These are phyloP conservation scores for Diadophis punctatus DNA, from an alignment of 2,113 vertebrate genomes.

Conservation along the genomic window DNA sequence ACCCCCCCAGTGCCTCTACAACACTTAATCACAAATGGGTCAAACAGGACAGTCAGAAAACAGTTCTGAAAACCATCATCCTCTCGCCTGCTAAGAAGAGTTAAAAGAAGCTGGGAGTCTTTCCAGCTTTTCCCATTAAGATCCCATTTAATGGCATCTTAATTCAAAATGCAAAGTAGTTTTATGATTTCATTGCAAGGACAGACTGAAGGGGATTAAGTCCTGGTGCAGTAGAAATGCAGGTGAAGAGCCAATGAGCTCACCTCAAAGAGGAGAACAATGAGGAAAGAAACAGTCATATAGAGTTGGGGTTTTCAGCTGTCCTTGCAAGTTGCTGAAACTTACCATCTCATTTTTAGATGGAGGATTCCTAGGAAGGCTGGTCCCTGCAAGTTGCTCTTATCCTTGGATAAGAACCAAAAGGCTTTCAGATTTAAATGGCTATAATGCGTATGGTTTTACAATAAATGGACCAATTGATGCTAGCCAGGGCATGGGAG, in stretches of 20 bases:
- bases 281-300: background rate
- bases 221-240: background rate
- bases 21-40: background rate
- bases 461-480: background rate
- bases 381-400: background rate
- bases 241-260: background rate
- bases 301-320: background rate
- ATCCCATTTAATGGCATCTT: background rate
- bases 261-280: background rate
- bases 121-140: no score
- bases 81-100: background rate
- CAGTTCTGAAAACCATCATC: background rate
- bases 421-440: background rate
- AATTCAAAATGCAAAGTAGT: background rate
- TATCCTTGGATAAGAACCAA: background rate
- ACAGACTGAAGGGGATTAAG: background rate
- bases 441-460: background rate
- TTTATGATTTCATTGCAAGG: background rate
- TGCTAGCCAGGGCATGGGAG: background rate
- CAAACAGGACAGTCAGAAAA: background rate
- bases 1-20: background rate
- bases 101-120: background rate
- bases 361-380: background rate
- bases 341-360: background rate
- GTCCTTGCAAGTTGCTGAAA: background rate